phyloP scores from a whole-genome alignment of 2,888 invertebrate genomes.

The Brenthis daphne region DNA sequence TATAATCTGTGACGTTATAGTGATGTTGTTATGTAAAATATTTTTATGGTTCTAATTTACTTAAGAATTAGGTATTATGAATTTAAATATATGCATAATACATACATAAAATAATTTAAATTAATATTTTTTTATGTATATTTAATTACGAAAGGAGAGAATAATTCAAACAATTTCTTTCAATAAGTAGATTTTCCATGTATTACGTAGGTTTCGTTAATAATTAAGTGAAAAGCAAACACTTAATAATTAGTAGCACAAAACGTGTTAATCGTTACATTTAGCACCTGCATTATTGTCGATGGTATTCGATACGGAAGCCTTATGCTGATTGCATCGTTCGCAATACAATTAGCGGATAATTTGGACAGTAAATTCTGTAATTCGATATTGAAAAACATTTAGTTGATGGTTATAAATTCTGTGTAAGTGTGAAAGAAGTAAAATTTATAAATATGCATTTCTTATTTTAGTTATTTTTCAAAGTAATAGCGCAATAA shows the following conservation, averaged over 20 bases:
- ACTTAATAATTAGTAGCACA: neutral
- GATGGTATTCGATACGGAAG: conserved; percentile 36
- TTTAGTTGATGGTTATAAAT: no score
- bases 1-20: conserved; percentile 13
- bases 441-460: no score
- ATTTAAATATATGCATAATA: neutral
- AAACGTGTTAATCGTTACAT: conserved; percentile 25
- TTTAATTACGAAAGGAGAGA: no score
- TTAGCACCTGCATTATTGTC: conserved; percentile 20
- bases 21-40: neutral
- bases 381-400: conserved; percentile 15
- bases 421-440: no score
- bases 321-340: conserved; percentile 26
- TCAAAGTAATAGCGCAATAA: no score
- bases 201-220: no score
- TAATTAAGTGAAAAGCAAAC: neutral
- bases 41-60: neutral
- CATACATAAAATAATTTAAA: neutral
- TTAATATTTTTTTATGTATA: neutral
- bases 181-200: neutral
- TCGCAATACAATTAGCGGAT: conserved; percentile 23
- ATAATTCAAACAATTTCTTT: neutral
- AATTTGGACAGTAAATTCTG: conserved; percentile 20
- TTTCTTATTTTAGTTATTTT: no score
- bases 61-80: neutral